phyloP scores from a whole-genome alignment of 2,113 vertebrate species.

The Gnathonemus longibarbis region DNA sequence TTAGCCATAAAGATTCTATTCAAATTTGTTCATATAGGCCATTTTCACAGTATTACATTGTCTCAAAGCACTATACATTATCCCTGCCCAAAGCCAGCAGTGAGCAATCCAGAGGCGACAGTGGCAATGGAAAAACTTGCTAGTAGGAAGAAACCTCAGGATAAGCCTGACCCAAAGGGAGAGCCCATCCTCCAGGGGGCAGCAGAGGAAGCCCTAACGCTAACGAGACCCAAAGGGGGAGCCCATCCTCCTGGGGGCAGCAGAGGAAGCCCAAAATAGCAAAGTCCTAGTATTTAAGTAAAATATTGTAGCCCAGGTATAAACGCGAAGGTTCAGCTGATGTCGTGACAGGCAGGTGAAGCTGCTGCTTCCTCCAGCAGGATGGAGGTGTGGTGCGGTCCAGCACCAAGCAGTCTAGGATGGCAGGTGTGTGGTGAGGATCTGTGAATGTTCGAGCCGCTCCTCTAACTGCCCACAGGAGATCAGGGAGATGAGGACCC shows the following conservation, averaged over 20 bases:
- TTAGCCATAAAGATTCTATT: background rate
- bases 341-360: background rate
- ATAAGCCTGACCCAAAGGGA: background rate
- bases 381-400: background rate
- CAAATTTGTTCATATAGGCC: background rate
- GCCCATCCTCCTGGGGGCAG: background rate
- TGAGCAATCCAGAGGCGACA: background rate
- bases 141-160: background rate
- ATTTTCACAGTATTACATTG: background rate
- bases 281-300: background rate
- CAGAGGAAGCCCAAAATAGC: background rate
- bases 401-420: background rate
- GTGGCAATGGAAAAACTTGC: no score
- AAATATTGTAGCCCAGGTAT: background rate
- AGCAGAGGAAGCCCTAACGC: background rate
- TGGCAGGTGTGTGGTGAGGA: background rate
- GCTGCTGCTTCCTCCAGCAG: background rate
- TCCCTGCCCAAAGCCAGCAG: background rate
- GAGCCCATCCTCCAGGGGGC: background rate
- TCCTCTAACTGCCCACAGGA: slow-evolving; percentile 48
- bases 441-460: background rate
- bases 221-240: background rate
- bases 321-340: background rate
- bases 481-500: slow-evolving; percentile 53
- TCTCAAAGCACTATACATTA: background rate